phyloP scores from a whole-genome alignment of 2,113 vertebrate genomes.

The Tenebrosternarchus preto region DNA sequence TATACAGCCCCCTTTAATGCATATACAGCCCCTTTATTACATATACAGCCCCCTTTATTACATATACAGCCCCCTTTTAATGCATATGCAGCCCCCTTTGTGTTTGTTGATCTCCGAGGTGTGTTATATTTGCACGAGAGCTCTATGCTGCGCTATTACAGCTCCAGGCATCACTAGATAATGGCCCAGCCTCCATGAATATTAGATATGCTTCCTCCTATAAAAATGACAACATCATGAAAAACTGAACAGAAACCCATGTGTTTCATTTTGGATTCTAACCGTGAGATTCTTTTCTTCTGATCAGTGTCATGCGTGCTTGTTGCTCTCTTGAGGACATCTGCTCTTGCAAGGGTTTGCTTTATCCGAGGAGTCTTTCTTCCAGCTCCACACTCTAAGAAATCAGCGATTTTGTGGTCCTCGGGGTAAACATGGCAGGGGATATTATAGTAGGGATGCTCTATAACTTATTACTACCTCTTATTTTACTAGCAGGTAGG shows the following conservation, averaged over 20 bases:
- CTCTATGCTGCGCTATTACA: conserved; percentile 13
- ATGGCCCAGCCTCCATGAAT: conserved; percentile 76
- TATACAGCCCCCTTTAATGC: conserved; percentile 16
- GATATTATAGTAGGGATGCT: conserved; percentile 65
- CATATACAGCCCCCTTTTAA: conserved; percentile 13
- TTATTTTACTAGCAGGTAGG: conserved; percentile 73
- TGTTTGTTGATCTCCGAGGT: conserved; percentile 5
- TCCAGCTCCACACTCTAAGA: conserved; percentile 23
- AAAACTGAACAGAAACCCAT: conserved; percentile 3
- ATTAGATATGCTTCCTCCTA: conserved; percentile 78
- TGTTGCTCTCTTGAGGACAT: background rate
- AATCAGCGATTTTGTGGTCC: conserved; percentile 38
- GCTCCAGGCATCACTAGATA: conserved; percentile 68
- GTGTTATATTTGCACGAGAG: conserved; percentile 26
- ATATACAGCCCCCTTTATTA: conserved; percentile 17
- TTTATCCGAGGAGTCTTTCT: conserved; percentile 48
- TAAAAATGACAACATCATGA: conserved; percentile 51
- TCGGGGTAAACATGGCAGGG: conserved; percentile 57
- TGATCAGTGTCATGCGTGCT: background rate
- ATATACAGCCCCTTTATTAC: conserved; percentile 16
- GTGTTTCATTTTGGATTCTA: background rate
- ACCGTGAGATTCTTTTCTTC: background rate
- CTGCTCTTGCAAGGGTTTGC: conserved; percentile 52
- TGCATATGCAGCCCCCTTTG: conserved; percentile 17
- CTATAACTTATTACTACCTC: conserved; percentile 68